phyloP scores from a whole-genome alignment of 2,888 invertebrate genomes.

The Lasioglossum vierecki region DNA sequence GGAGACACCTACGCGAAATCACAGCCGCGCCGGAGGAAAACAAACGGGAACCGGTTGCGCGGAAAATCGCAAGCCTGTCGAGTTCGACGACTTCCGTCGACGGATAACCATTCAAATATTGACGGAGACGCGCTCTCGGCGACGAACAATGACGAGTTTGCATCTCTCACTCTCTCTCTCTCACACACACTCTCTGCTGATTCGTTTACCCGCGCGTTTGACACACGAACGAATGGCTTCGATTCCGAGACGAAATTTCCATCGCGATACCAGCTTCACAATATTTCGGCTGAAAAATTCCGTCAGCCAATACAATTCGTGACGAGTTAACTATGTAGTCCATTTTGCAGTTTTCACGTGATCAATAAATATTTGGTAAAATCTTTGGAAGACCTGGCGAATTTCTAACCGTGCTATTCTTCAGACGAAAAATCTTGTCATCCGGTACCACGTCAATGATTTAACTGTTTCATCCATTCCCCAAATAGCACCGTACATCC shows the following conservation, averaged over 20 bases:
- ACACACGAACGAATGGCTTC: background rate
- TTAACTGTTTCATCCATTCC: no score
- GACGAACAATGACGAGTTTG: conserved; percentile 50
- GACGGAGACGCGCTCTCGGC: conserved; percentile 58
- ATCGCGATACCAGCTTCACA: background rate
- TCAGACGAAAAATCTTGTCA: no score
- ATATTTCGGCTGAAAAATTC: background rate
- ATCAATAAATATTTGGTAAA: no score
- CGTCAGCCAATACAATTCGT: background rate
- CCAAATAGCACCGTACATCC: no score
- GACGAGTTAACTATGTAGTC: background rate
- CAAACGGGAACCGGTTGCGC: background rate
- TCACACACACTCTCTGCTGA: conserved; percentile 6
- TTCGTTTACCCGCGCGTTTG: background rate
- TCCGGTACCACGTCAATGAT: no score
- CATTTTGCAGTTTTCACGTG: no score
- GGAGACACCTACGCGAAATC: conserved; percentile 11
- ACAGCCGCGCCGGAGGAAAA: background rate
- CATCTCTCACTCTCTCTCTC: background rate
- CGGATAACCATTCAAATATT: conserved; percentile 60
- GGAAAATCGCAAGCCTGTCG: conserved; percentile 36
- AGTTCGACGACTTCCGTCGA: conserved; percentile 26
- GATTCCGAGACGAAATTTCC: background rate
- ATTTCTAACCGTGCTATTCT: no score
- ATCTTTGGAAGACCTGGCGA: no score